These are phyloP conservation scores for Peromyscus maniculatus DNA, from an alignment of 2,113 vertebrate species.

Conservation along the genomic window DNA sequence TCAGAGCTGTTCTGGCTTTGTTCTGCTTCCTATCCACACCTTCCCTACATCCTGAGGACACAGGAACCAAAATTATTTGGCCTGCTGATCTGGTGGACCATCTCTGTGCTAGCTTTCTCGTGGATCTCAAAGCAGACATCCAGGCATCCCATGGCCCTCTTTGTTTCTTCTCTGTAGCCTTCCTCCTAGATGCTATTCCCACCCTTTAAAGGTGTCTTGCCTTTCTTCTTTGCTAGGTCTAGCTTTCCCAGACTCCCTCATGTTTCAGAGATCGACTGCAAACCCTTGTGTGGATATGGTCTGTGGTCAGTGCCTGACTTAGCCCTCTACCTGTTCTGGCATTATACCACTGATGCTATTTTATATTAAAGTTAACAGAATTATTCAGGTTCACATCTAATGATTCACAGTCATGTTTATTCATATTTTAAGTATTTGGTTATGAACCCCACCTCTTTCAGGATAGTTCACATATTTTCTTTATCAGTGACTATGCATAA, in stretches of 20 bases:
- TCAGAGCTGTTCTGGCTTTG: background rate
- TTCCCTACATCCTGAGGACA: background rate
- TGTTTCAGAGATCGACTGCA: background rate
- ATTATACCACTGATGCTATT: background rate
- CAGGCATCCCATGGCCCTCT: background rate
- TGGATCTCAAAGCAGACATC: background rate
- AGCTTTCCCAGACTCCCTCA: background rate
- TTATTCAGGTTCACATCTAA: background rate
- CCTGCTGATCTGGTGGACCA: background rate
- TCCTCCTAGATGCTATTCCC: constrained; percentile 14
- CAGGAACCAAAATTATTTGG: background rate
- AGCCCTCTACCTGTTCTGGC: background rate
- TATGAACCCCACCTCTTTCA: background rate
- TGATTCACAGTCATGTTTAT: background rate
- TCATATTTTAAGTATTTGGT: background rate
- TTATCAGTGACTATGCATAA: background rate
- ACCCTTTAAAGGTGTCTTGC: background rate
- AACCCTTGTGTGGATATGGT: background rate
- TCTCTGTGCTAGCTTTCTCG: background rate
- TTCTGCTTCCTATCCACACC: background rate
- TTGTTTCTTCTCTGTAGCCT: background rate
- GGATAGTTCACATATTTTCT: background rate
- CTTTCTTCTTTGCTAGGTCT: constrained; percentile 5
- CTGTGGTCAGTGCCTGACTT: background rate
- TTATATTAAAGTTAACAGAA: constrained; percentile 8